A percentile compares a stretch with the other conserved stretches of the same genome.
Evolutionary conservation across 2,113 vertebrate genomes (phyloP).

Genomic region (Vicugna pacos): DNA sequence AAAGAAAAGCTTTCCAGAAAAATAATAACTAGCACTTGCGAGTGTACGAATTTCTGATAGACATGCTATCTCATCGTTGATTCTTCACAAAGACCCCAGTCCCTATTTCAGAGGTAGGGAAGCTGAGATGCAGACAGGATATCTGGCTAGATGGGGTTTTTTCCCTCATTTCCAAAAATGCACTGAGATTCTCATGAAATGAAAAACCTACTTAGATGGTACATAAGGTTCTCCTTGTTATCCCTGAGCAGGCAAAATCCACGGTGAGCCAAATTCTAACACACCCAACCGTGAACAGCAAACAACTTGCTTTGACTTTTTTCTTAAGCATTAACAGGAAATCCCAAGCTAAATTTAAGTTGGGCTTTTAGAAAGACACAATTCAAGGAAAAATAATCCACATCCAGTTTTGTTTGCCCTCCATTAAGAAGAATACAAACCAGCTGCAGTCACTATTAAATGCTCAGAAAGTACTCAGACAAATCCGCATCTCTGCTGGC

Average conservation of each 20-base stretch:
- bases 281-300: neutral
- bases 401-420: conserved; percentile 54
- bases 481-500: neutral
- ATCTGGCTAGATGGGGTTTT: neutral
- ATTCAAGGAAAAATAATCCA: conserved; percentile 59
- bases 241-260: neutral
- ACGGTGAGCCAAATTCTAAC: neutral
- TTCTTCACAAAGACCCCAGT: neutral
- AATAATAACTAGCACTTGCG: neutral
- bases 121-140: neutral
- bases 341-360: conserved; percentile 60
- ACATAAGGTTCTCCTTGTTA: neutral
- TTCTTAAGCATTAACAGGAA: conserved; percentile 47
- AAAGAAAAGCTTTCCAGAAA: neutral
- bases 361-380: conserved; percentile 40
- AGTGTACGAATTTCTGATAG: neutral
- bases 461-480: neutral
- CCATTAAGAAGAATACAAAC: conserved; percentile 41
- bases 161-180: conserved; percentile 10
- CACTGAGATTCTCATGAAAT: neutral
- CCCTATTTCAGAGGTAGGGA: neutral
- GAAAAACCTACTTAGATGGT: neutral
- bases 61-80: neutral
- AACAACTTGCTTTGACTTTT: conserved; percentile 57
- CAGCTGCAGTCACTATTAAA: neutral